phyloP scores from a whole-genome alignment of 2,797 vertebrate species.

The Pristis pectinata region DNA sequence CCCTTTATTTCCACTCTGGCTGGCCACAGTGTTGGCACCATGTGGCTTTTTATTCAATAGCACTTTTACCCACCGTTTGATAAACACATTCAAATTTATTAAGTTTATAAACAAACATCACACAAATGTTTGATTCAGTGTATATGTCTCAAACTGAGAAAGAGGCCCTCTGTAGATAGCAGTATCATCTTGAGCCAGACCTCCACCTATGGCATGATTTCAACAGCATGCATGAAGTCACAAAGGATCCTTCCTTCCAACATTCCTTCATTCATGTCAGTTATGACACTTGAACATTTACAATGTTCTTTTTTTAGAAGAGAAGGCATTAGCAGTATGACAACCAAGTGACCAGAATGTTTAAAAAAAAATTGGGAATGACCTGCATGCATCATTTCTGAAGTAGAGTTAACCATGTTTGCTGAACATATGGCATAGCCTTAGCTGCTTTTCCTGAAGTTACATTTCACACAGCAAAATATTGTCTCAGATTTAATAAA shows the following conservation, averaged over 20 bases:
- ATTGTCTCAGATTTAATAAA: background rate
- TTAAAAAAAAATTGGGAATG: constrained; percentile 12
- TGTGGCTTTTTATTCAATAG: background rate
- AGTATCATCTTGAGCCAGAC: constrained; percentile 29
- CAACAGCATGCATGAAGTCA: constrained; percentile 9
- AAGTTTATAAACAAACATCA: background rate
- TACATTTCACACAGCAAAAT: background rate
- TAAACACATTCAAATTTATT: constrained; percentile 6
- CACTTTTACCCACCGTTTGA: background rate
- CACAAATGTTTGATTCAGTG: constrained; percentile 17
- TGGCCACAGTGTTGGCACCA: too few species aligned
- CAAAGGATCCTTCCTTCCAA: constrained; percentile 14
- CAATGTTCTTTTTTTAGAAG: background rate
- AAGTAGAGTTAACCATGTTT: background rate
- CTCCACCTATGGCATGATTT: background rate
- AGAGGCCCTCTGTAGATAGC: background rate
- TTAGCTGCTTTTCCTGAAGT: background rate
- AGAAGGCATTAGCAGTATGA: background rate
- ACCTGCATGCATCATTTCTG: constrained; percentile 15
- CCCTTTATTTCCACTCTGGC: too few species aligned
- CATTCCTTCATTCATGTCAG: constrained; percentile 13
- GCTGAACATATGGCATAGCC: background rate
- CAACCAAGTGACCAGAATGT: background rate
- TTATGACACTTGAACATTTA: background rate
- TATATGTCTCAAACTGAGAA: background rate